phyloP scores from a whole-genome alignment of 2,113 vertebrate species.

The Nothoprocta pentlandii region DNA sequence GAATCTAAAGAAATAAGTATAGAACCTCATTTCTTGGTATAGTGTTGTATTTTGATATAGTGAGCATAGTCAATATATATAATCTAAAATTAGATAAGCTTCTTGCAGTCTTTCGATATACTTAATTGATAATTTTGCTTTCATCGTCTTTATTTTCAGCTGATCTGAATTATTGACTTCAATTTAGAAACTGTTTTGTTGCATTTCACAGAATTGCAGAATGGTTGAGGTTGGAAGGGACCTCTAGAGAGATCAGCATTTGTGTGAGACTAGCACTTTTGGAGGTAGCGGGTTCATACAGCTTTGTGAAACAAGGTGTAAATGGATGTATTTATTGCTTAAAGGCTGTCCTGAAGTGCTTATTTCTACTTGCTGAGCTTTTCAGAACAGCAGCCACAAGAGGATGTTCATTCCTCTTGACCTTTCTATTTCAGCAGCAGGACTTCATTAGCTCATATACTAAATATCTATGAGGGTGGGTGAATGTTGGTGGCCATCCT shows the following conservation, averaged over 20 bases:
- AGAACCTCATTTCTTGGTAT: not conserved
- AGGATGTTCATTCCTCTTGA: not conserved
- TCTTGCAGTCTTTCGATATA: not conserved
- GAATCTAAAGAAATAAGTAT: not conserved
- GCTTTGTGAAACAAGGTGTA: not conserved
- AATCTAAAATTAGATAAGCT: not conserved
- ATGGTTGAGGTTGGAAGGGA: no score
- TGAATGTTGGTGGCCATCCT: not conserved
- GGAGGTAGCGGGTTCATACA: not conserved
- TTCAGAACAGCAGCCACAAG: not conserved
- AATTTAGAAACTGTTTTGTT: not conserved
- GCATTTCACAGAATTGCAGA: no score
- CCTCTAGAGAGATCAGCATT: not conserved
- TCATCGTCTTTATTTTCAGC: slow-evolving; percentile 3
- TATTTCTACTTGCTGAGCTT: not conserved
- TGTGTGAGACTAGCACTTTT: not conserved
- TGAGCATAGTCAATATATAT: not conserved
- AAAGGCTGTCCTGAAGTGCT: not conserved
- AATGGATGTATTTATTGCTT: not conserved
- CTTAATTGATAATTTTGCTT: not conserved
- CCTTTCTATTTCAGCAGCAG: not conserved
- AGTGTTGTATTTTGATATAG: not conserved
- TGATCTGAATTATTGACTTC: slow-evolving; percentile 10
- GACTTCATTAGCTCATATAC: not conserved
- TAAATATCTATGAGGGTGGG: not conserved